Percentiles rank a stretch among this genome's conserved stretches.
These are phyloP conservation scores for Halichoerus grypus DNA, from an alignment of 2,113 vertebrate species.

Conservation along the genomic window DNA sequence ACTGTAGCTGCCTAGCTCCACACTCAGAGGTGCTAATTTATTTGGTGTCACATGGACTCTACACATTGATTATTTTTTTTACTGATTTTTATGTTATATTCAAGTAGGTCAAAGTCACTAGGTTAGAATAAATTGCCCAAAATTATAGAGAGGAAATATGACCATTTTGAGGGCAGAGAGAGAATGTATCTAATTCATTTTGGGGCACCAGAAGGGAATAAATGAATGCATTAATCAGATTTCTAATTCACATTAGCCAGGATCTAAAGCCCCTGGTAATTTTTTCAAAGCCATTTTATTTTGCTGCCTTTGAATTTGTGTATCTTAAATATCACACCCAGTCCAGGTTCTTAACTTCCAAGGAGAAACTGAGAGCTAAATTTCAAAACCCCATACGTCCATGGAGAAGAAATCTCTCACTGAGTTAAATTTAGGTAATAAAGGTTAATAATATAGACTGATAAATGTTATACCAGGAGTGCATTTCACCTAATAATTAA, in stretches of 20 bases:
- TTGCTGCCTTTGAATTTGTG: background rate
- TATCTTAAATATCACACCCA: background rate
- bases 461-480: background rate
- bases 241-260: background rate
- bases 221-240: background rate
- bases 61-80: background rate
- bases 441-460: background rate
- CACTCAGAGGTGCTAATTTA: background rate
- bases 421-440: constrained; percentile 26
- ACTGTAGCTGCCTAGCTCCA: background rate
- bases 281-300: background rate
- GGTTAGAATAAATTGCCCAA: background rate
- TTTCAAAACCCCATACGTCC: background rate
- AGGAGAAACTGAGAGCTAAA: background rate
- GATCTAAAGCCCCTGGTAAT: background rate
- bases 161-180: background rate
- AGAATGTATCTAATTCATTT: background rate
- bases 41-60: background rate
- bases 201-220: background rate
- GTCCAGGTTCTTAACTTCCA: background rate
- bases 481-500: background rate
- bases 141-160: background rate
- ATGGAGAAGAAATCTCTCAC: background rate
- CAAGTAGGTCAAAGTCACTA: background rate
- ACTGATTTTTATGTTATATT: background rate